Percentiles rank a stretch among this genome's conserved stretches.
These are phyloP conservation scores for Propithecus coquereli DNA, from an alignment of 2,113 vertebrate species.

Conservation along the genomic window DNA sequence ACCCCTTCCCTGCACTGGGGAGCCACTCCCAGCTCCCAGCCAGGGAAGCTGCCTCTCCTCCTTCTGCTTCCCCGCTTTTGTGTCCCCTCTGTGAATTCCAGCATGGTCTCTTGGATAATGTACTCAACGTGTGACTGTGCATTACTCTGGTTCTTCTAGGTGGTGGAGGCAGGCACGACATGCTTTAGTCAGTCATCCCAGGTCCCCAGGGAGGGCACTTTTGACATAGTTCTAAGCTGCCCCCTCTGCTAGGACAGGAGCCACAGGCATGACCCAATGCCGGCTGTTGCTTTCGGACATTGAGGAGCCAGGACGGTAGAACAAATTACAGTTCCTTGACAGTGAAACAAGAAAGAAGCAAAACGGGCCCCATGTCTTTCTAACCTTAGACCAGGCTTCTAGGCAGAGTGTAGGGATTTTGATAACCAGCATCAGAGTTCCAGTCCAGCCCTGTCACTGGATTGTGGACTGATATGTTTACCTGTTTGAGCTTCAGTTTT, in stretches of 20 bases:
- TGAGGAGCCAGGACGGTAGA: background rate
- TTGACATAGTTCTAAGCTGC: rapidly evolving
- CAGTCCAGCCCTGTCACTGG: too few species aligned
- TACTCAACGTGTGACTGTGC: background rate
- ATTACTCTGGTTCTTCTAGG: background rate
- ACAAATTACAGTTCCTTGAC: background rate
- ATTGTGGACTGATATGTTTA: background rate
- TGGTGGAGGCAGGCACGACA: background rate
- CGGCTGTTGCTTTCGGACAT: too few species aligned
- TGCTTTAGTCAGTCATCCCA: background rate
- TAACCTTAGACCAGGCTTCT: too few species aligned
- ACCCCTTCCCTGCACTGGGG: background rate
- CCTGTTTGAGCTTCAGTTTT: background rate
- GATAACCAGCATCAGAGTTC: background rate
- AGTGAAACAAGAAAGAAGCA: background rate
- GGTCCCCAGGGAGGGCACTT: too few species aligned
- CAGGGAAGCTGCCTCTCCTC: background rate
- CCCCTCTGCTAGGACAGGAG: background rate
- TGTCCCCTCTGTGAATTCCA: background rate
- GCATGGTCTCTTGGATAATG: background rate
- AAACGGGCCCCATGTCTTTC: rapidly evolving
- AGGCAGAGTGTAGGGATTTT: rapidly evolving
- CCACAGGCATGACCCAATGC: rapidly evolving
- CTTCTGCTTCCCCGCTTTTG: background rate
- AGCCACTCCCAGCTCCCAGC: background rate